Base-by-base conservation (phyloP, 2,888 invertebrate species). In the Heliconius sara region DNA sequence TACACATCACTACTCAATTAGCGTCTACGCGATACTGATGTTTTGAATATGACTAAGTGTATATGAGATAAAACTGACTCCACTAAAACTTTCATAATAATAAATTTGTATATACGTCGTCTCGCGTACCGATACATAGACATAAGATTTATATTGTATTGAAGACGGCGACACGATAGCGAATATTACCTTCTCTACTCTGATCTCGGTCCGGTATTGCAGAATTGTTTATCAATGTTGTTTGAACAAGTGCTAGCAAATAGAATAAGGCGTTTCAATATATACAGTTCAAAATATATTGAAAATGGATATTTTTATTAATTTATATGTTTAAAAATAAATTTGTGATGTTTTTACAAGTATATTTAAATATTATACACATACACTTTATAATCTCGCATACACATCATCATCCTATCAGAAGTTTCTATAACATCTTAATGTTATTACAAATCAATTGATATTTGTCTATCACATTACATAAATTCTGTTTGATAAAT, bases 11-110 rank as follows among this genome's bases (percentile, higher is more conserved):
- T 87, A 85, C 89, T 86, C 89, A 84, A 87, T 89, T 87, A 88
- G 84, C 84, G 90, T 90, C 87, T 87, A 89, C 87, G 86, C 85
- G 89, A 89, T 89, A 94, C 94, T 94, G 88, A 90, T 91, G 88
- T 89, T 88, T 88, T 89, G 88, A 90, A 90, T 87, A 88, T 88
- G 84, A 85, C 86, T 87, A 86, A 88, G 89, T 90, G 88, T 85
- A 85, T 88, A 86, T 86, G 89, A 92, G 94, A 94, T 94, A 93
- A 93, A 91, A 84, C 76, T 85, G 85, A 85, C 83, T 82, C 84
- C 87, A 87, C 89, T 87, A 89, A 85, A 86, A 88, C 87, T 89
- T 87, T 88, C 89, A 88, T 89, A 89, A 70, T 81, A 87, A 88
- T 88, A 86, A 65, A 43, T 77, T 70, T 78, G 57, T 77, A 34